phyloP scores from a whole-genome alignment of 2,113 vertebrate species.

The Anser cygnoides region DNA sequence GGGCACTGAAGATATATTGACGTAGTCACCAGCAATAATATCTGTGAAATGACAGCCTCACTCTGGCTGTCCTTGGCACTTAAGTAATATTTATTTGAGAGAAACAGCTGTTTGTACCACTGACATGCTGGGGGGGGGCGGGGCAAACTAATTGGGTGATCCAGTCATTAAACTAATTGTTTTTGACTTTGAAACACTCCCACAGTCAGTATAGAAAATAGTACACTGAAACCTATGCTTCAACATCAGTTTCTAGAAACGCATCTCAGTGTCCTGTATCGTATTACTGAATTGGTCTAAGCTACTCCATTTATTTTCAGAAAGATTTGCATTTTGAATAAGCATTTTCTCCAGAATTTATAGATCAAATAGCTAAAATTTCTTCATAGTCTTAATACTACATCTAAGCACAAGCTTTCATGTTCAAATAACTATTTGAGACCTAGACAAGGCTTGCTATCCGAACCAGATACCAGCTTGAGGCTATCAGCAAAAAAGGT shows the following conservation, averaged over 20 bases:
- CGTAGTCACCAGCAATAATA: background rate
- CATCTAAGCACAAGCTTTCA: background rate
- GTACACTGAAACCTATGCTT: background rate
- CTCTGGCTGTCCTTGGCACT: background rate
- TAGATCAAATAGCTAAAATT: background rate
- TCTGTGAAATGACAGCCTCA: background rate
- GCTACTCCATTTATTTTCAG: background rate
- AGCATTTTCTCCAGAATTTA: background rate
- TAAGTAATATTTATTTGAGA: background rate
- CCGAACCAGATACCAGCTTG: background rate
- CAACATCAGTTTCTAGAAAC: background rate
- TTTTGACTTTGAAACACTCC: background rate
- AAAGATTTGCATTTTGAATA: background rate
- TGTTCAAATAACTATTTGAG: background rate
- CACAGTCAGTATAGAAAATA: background rate
- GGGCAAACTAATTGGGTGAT: background rate
- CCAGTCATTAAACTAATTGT: background rate
- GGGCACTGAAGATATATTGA: background rate
- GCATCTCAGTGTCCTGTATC: background rate
- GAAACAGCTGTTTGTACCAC: accelerated
- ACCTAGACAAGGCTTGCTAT: background rate
- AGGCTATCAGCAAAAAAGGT: background rate
- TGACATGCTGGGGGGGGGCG: background rate
- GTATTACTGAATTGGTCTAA: background rate
- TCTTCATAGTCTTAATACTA: background rate